These are phyloP conservation scores for Chelonus formosanus DNA, from an alignment of 2,888 invertebrate species.

Conservation along the genomic window DNA sequence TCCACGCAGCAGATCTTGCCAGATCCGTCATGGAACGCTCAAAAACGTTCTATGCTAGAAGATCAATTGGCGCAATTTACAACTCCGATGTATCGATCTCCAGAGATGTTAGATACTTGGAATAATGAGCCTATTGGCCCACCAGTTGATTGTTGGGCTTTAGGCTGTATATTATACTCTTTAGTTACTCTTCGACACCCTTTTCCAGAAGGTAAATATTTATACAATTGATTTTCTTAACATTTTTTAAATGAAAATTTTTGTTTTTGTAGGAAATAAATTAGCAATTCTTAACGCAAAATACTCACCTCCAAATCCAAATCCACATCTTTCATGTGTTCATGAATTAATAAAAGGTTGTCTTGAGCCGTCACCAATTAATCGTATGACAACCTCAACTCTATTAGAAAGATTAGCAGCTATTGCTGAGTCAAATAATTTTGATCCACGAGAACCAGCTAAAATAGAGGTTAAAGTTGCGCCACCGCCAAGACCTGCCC, in stretches of 20 bases:
- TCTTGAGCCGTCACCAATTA: constrained; percentile 82
- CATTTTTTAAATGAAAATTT: neutral
- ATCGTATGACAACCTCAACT: constrained; percentile 80
- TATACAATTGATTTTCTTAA: neutral
- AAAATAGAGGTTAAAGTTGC: constrained; percentile 67
- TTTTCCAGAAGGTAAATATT: constrained; percentile 83
- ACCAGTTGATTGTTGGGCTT: constrained; percentile 94
- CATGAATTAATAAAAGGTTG: constrained; percentile 83
- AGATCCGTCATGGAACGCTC: constrained; percentile 90
- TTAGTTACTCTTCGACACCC: constrained; percentile 95
- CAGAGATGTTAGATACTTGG: constrained; percentile 98
- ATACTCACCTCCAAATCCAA: constrained; percentile 82
- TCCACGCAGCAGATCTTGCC: constrained; percentile 84
- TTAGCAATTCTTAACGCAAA: constrained; percentile 96
- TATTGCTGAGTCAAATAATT: constrained; percentile 84
- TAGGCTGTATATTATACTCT: constrained; percentile 94
- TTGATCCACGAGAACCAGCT: constrained; percentile 83
- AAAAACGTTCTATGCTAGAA: constrained; percentile 88
- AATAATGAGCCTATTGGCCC: constrained; percentile 92
- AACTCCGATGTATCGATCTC: constrained; percentile 96
- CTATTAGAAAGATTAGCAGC: constrained; percentile 87
- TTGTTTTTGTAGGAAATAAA: constrained; percentile 72
- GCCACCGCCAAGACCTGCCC: constrained; percentile 54
- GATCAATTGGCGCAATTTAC: constrained; percentile 88
- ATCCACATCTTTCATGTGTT: constrained; percentile 83